Percentiles rank a stretch among this genome's conserved stretches.
Evolutionary conservation across 2,888 invertebrate species (phyloP).

Genomic region (Microctonus hyperodae): DNA sequence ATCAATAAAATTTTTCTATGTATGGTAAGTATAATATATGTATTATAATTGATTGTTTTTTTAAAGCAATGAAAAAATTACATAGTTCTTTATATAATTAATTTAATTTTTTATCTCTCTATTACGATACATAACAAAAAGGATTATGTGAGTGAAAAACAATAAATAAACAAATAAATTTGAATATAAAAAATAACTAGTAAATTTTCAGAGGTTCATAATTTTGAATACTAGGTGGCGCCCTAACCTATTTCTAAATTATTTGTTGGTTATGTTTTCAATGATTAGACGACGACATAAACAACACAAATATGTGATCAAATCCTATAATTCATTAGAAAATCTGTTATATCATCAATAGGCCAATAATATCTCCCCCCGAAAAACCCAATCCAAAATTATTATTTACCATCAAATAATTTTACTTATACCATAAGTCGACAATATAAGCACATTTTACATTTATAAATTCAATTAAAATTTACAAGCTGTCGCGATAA

Average conservation of each 20-base stretch:
- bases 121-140: no score
- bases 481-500: neutral
- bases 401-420: no score
- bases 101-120: no score
- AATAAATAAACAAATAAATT: neutral
- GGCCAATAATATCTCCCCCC: no score
- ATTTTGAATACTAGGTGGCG: neutral
- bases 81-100: no score
- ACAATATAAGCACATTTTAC: neutral
- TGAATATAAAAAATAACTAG: neutral
- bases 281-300: no score
- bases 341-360: neutral
- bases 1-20: neutral
- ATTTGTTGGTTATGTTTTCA: neutral
- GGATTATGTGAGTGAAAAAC: no score
- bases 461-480: neutral
- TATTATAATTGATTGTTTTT: neutral
- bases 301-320: no score
- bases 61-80: neutral
- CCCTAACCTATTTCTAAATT: neutral
- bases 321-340: neutral
- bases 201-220: neutral
- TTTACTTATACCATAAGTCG: neutral
- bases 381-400: no score
- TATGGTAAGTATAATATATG: no score